Base-by-base conservation (phyloP, 2,888 invertebrate genomes). In the Drosophila pullipes region DNA sequence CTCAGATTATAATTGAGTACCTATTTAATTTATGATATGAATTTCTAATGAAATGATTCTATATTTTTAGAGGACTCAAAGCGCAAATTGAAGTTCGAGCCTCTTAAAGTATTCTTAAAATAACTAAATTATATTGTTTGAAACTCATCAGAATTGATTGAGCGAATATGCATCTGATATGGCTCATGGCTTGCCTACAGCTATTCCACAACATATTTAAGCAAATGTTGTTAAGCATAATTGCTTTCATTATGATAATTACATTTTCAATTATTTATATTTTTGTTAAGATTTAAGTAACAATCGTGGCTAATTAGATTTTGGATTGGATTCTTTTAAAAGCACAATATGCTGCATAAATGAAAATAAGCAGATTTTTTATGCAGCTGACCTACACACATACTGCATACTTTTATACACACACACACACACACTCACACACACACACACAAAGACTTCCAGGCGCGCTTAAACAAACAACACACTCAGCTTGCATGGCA, bases 401-500 rank as follows among this genome's bases (percentile, higher is more conserved):
- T 25, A 4, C 31, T 28, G 13, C 9, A 16, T n/a, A 28, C 65
- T 16, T 28, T 5, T 16, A 22, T 28, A 44, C 30, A 25, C 30
- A 25, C 13, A 30, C 31, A 13, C 22, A 41, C 39, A 18, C 16
- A 44, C 25, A 4, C 10, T 31, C 22, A 58, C 16, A 31, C 33
- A 7, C 0, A n/a, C 9, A 54, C 39, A 4, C 1, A n/a, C 4
- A 50, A 28, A 35, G 3, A 49, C n/a, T 39, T 7, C 3, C 6
- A 37, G 22, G 9, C 44, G 52, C 7, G 28, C 37, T 50, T 63
- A 44, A 55, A 44, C 31, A 63, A 76, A 60, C 33, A 55, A 28
- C 16, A 25, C 22, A 11, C 44, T 44, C 28, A 50, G 41, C 16
- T 30, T 49, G 31, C 44, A 64, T 35, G 25, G 25, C 22, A 28